Base-by-base conservation (phyloP, 2,113 vertebrate genomes). In the Thymallus thymallus region DNA sequence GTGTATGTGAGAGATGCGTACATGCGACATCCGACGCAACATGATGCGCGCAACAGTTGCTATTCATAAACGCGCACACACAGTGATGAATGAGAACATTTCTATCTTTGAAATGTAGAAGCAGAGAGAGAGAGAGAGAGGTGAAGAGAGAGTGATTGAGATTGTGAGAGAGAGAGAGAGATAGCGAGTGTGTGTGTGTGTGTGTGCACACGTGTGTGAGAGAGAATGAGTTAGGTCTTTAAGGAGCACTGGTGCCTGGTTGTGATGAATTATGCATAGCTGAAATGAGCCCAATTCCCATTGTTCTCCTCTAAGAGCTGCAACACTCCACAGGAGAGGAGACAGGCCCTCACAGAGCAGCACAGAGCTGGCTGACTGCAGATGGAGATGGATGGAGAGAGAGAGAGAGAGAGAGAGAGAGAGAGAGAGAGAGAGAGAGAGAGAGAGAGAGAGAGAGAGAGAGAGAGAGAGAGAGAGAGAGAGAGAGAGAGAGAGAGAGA, bases 241-340 rank as follows among this genome's bases (percentile, higher is more conserved):
- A 72, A 80, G 71, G 32, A 23, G 68, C 73, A 72, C 81, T 63
- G 1, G 73, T 76, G 72, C 48, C 60, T 73, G 67, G 63, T 56
- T 45, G 22, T 26, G 61, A 83, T 84, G 73, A 88, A 88, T 87
- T 78, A 90, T 82, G 76, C 30, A 76, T 76, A 14, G 66, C 66
- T 77, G 77, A 85, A 88, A 82, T 79, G 46, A 80, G 74, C 82
- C 79, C 71, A 79, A 51, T 76, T 82, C 75, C 78, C 76, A 87
- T 82, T 87, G 83, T 88, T 87, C 70, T 70, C 76, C 63, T 63
- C 58, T 61, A 78, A 79, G 74, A 83, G 68, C 67, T 55, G 51
- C 24, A 30, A 48, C 76, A 61, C 74, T 75, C 75, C 45, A 61
- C 79, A 76, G 73, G 75, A 77, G 77, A 81, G 66, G 75, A 77